phyloP scores from a whole-genome alignment of 92 coral and sea anemone genomes.

The Paragorgia papillata region DNA sequence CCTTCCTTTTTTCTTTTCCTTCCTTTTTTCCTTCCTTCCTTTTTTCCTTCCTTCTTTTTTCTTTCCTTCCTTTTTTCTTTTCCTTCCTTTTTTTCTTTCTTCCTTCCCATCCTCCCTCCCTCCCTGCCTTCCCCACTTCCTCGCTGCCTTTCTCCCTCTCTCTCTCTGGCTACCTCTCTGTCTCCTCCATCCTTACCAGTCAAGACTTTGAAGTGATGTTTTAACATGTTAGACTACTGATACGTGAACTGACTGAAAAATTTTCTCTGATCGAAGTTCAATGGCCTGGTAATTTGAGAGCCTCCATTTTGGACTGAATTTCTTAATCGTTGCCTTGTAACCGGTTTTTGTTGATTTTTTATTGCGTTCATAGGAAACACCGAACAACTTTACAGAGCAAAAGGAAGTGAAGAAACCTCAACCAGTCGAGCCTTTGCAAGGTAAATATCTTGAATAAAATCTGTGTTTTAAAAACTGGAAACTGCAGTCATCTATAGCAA shows the following conservation, averaged over 20 bases:
- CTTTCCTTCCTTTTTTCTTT: too few relatives aligned
- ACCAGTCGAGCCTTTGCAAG: background rate
- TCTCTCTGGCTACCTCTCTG: background rate
- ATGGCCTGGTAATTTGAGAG: background rate
- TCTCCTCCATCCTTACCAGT: background rate
- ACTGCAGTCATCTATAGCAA: too few relatives aligned
- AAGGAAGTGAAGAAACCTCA: background rate
- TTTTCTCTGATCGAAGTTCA: slow-evolving; percentile 55
- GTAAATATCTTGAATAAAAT: background rate
- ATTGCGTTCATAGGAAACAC: background rate
- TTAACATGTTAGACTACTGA: slow-evolving; percentile 72
- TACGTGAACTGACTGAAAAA: slow-evolving; percentile 35
- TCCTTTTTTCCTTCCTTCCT: too few relatives aligned
- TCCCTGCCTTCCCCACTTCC: too few relatives aligned
- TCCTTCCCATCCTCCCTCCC: too few relatives aligned
- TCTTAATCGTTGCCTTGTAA: background rate
- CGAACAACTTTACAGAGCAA: background rate
- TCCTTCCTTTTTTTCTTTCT: too few relatives aligned
- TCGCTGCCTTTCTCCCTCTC: background rate
- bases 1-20: too few relatives aligned
- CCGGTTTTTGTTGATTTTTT: background rate
- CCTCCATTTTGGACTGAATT: background rate
- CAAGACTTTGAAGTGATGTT: slow-evolving; percentile 67
- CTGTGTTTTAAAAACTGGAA: too few relatives aligned
- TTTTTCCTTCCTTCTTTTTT: too few relatives aligned